Evolutionary conservation across 92 coral and sea anemone species (phyloP).

Genomic region (Zoanthus gigantus): DNA sequence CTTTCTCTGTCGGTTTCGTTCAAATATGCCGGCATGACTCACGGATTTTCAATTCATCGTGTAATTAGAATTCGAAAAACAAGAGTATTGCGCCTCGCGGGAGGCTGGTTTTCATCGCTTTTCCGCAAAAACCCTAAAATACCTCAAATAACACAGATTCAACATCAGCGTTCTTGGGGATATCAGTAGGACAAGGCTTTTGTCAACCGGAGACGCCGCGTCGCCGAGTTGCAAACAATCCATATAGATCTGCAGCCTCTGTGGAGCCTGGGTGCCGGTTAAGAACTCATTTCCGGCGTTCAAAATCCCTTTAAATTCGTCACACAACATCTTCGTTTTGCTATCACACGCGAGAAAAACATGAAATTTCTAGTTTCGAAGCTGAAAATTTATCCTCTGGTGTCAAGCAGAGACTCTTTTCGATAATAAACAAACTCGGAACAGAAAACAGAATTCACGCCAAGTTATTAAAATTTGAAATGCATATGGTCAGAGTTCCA

Average conservation of each 20-base stretch:
- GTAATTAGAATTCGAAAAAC: slow-evolving; percentile 35
- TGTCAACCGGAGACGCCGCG: slow-evolving; percentile 93
- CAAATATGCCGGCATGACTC: slow-evolving; percentile 15
- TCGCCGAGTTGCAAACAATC: slow-evolving; percentile 89
- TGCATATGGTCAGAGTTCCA: slow-evolving; percentile 88
- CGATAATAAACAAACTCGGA: slow-evolving; percentile 67
- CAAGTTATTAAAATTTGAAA: slow-evolving; percentile 86
- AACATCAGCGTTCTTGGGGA: slow-evolving; percentile 86
- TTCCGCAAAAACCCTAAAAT: slow-evolving; percentile 59
- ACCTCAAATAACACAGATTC: slow-evolving; percentile 81
- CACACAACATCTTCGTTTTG: slow-evolving; percentile 38
- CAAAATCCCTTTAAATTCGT: slow-evolving; percentile 17
- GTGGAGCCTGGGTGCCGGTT: slow-evolving; percentile 75
- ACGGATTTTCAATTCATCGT: slow-evolving; percentile 12
- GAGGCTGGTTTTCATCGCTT: slow-evolving; percentile 29
- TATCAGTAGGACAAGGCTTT: slow-evolving; percentile 73
- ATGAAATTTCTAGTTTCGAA: slow-evolving; percentile 12
- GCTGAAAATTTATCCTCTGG: slow-evolving; percentile 4
- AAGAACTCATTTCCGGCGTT: slow-evolving; percentile 78
- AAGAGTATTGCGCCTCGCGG: slow-evolving; percentile 32
- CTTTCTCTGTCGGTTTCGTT: slow-evolving; percentile 2
- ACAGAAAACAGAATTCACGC: slow-evolving; percentile 60
- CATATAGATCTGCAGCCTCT: slow-evolving; percentile 67
- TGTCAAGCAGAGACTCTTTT: slow-evolving; percentile 38
- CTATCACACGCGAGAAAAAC: neutral